Percentiles rank a stretch among this genome's conserved stretches.
Evolutionary conservation across 2,113 vertebrate species (phyloP).

Genomic region (Dissostichus mawsoni): DNA sequence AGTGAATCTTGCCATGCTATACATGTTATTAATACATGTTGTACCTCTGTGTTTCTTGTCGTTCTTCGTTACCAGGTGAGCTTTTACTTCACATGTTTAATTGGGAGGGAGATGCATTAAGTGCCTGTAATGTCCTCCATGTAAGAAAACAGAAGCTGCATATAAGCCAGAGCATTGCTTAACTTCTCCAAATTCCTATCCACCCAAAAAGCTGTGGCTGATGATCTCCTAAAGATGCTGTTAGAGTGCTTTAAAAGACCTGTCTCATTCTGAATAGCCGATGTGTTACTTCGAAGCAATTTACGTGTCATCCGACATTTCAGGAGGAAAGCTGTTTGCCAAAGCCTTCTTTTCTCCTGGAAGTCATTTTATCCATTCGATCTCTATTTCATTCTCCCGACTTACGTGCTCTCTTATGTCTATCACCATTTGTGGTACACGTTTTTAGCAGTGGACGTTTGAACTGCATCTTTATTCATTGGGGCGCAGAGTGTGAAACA

Average conservation of each 20-base stretch:
- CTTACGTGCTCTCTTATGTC: background rate
- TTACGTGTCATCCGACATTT: conserved; percentile 23
- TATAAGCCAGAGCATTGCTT: background rate
- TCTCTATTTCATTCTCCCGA: background rate
- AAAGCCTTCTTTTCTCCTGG: background rate
- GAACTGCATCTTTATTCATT: conserved; percentile 73
- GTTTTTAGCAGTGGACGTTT: conserved; percentile 36
- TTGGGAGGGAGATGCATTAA: too few relatives aligned
- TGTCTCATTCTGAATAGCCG: background rate
- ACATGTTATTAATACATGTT: background rate
- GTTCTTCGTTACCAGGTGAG: too few relatives aligned
- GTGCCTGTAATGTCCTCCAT: too few relatives aligned
- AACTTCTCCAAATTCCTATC: conserved; percentile 1
- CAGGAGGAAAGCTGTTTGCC: conserved; percentile 11
- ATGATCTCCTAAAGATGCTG: background rate
- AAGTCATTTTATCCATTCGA: conserved; percentile 1
- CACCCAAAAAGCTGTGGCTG: background rate
- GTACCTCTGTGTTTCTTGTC: background rate
- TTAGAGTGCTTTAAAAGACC: background rate
- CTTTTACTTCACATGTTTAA: background rate
- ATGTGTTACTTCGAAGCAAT: background rate
- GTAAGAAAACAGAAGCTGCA: background rate
- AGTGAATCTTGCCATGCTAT: too few relatives aligned
- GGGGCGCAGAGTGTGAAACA: conserved; percentile 27
- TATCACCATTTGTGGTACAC: conserved; percentile 46